Base-by-base conservation (phyloP, 2,113 vertebrate genomes). In the Speoplatyrhinus poulsoni region DNA sequence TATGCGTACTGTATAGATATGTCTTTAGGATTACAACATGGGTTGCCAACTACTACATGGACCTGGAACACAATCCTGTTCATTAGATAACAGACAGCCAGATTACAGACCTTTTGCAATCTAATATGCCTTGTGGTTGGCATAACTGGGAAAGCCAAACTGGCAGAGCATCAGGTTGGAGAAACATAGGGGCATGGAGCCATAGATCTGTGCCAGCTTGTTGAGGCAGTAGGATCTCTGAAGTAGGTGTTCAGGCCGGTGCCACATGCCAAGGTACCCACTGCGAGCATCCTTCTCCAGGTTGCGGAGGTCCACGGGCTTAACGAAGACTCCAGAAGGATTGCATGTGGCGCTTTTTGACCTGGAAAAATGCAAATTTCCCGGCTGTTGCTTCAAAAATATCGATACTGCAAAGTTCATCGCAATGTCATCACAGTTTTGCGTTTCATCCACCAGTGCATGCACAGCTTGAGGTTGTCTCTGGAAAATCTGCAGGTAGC, bases 151-250 rank as follows among this genome's bases (percentile, higher is more conserved):
- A 82, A 98, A 98, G 73, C 96, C 96, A 84, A 98, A 98, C 90
- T 98, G 96, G 59, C 95, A 95, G 81, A 98, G 91, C 95, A 98
- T 96, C 65, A 98, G 91, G 88, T 96, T 96, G 78, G 97, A 96
- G 78, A 95, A 96, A 76, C 87, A 89, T 81, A 99, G 92, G 10
- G 96, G 97, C 96, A 98, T 97, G 88, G 84, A 67, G 13, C 93
- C 91, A 62, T 97, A 95, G 87, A 98, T 95, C 67, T 87, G 85
- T 49, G 88, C 90, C 62, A 98, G 89, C 83, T 90, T 94, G 89
- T 98, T 98, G 57, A 99, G 85, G 84, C 97, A 99, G 77, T 94
- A 94, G 3, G 96, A 99, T 65, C 97, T 92, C 87, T 98, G 97
- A 60, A 96, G 92, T 65, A 98, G 90, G 85, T 98, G 97, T 72